A percentile compares a stretch with the other conserved stretches of the same genome.
Evolutionary conservation across 2,113 vertebrate species (phyloP).

Genomic region (Muntiacus muntjak): DNA sequence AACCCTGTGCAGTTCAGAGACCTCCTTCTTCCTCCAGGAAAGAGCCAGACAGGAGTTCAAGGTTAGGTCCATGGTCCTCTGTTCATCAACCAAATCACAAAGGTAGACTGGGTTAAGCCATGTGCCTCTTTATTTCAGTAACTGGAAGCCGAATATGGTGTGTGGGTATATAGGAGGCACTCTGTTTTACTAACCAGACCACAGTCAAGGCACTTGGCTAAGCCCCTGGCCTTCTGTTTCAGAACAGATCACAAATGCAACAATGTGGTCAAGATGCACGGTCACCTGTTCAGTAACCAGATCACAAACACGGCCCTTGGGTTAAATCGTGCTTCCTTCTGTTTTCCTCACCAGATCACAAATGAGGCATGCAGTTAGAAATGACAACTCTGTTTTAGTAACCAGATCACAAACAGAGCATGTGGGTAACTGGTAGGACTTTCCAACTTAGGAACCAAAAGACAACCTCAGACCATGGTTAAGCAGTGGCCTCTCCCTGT

Average conservation of each 20-base stretch:
- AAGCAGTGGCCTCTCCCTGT: neutral
- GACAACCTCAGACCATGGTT: neutral
- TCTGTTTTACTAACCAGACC: neutral
- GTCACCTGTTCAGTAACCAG: neutral
- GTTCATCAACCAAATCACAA: neutral
- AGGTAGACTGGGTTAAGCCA: neutral
- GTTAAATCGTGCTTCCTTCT: neutral
- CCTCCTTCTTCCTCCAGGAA: neutral
- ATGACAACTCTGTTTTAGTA: neutral
- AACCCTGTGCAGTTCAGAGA: neutral
- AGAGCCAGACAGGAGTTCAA: neutral
- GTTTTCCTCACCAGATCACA: neutral
- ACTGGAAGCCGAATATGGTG: neutral
- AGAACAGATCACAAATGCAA: neutral
- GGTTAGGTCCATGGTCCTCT: neutral
- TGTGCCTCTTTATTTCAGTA: neutral
- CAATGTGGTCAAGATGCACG: fast-evolving
- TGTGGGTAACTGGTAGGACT: neutral
- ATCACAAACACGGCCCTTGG: neutral
- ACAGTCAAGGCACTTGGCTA: neutral
- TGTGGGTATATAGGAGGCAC: neutral
- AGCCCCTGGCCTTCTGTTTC: neutral
- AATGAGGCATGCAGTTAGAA: neutral
- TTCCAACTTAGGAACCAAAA: neutral
- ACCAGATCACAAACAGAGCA: neutral